A percentile compares a stretch with the other conserved stretches of the same genome.
These are phyloP conservation scores for Dinoponera quadriceps DNA, from an alignment of 1,140 invertebrate genomes.

Conservation along the genomic window DNA sequence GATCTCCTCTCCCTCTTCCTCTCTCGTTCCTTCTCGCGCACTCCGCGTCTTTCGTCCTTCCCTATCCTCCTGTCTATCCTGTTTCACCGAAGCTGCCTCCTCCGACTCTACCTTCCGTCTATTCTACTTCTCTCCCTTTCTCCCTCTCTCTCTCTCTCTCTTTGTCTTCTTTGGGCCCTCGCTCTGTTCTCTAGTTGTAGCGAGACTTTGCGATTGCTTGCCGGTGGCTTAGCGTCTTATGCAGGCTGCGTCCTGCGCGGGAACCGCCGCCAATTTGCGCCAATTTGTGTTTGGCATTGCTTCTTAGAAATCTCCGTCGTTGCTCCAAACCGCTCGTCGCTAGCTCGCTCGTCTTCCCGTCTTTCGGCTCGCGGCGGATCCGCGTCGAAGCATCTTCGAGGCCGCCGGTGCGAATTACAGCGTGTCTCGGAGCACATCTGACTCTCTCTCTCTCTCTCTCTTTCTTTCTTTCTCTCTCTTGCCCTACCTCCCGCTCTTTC, in stretches of 20 bases:
- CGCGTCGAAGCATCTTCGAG: conserved; percentile 13
- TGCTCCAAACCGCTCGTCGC: conserved; percentile 55
- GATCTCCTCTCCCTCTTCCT: conserved; percentile 74
- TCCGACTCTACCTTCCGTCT: conserved; percentile 46
- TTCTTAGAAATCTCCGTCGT: conserved; percentile 80
- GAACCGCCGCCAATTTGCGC: conserved; percentile 83
- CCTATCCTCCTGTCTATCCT: conserved; percentile 15
- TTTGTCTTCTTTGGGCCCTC: conserved; percentile 54
- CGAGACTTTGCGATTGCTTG: conserved; percentile 84
- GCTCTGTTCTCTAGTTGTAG: conserved; percentile 77
- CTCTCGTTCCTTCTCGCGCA: conserved; percentile 53
- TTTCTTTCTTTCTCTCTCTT: background rate
- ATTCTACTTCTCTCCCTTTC: conserved; percentile 42
- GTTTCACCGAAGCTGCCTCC: conserved; percentile 42
- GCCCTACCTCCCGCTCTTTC: background rate
- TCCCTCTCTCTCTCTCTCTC: conserved; percentile 6
- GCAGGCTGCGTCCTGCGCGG: conserved; percentile 77
- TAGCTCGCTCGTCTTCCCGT: conserved; percentile 25
- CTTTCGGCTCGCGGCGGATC: conserved; percentile 20
- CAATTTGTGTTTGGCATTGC: conserved; percentile 83
- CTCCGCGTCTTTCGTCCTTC: conserved; percentile 38
- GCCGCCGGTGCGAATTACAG: background rate
- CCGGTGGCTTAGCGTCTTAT: conserved; percentile 83
- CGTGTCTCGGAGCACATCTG: background rate
- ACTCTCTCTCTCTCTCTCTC: too few species aligned